Evolutionary conservation across 2,888 invertebrate species (phyloP), one percentile per base, ranked within the genome.

Genomic region (Ceriagrion tenellum): DNA sequence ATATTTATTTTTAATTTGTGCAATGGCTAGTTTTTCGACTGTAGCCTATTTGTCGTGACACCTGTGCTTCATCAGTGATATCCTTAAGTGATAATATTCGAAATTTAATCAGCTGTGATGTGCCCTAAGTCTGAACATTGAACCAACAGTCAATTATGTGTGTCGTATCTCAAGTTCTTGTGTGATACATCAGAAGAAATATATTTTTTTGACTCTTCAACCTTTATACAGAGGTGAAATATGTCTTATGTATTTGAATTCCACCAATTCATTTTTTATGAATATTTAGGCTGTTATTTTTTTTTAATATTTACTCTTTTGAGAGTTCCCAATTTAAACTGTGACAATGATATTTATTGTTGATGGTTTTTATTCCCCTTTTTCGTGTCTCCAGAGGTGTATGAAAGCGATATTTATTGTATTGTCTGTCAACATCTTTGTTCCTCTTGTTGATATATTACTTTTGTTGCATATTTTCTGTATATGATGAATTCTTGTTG

Each of bases 21-120:
- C 63, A 47, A n/a, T 74, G 69, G 63, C 35, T 40, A 69, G 47
- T 30, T 47, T 81, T 16, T 81, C 47, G 26, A 59, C 55, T 93
- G 47, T 93, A 63, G 69, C 47, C 40, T 35, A 47, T 26, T 69
- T 69, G 30, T 69, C 69, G 47, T 63, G 93, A 93, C 69, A 74
- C 13, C 56, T 93, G 93, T 93, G 93, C 69, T 93, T 13, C 93
- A 93, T 69, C 69, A 93, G 93, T 93, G 93, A 47, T 93, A 35
- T 47, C 69, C 63, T 13, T 69, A 47, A 93, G 93, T 93, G 93
- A 69, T 93, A 93, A 18, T 63, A 59, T 40, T 91, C 23, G 23
- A 93, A 93, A 74, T 93, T 93, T 93, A 47, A n/a, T 55, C 47
- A 69, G 69, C 93, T 93, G 93, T 93, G 93, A 93, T 93, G 93